Base-by-base conservation (phyloP, 1,140 invertebrate genomes). In the Aphelenchoides fujianensis region DNA sequence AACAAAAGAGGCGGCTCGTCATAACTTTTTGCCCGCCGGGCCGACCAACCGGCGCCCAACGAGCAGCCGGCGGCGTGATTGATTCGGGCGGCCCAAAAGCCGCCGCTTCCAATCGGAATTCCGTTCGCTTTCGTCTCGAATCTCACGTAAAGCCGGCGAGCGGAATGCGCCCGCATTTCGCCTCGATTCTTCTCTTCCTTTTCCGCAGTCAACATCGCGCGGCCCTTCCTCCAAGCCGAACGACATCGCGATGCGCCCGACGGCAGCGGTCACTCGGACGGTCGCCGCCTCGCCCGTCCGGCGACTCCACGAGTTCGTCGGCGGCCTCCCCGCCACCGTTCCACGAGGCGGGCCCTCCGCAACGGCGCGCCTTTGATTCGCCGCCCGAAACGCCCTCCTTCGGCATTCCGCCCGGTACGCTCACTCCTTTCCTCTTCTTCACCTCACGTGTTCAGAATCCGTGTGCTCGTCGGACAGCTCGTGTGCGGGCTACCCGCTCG, bases 401-500 rank as follows among this genome's bases (percentile, higher is more conserved):
- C 34, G 71, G 71, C 41, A 74, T 69, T 69, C 34, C 69, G 9
- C 71, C 72, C 34, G 71, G 69, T 30, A 62, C 57, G n/a, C n/a
- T n/a, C n/a, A n/a, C n/a, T n/a, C n/a, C n/a, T n/a, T n/a, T n/a
- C n/a, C n/a, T n/a, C n/a, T n/a, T n/a, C n/a, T n/a, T n/a, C n/a
- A n/a, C n/a, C 0, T 72, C 1, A 1, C 16, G 0, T 62, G 28
- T 71, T 3, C 1, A 71, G 71, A 72, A 16, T 35, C 34, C 36
- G 72, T 81, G 34, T 81, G 79, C 68, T 71, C 63, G 19, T 62
- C 67, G 19, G 79, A 82, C 54, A 61, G 64, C 31, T 76, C 76
- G 31, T 82, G 81, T 61, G 73, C 81, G n/a, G 81, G 81, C 12
- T 82, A 82, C 61, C 81, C 81, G 0, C 66, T 80, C 9, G 74